phyloP scores from a whole-genome alignment of 2,797 vertebrate species.

The Peromyscus attwateri region DNA sequence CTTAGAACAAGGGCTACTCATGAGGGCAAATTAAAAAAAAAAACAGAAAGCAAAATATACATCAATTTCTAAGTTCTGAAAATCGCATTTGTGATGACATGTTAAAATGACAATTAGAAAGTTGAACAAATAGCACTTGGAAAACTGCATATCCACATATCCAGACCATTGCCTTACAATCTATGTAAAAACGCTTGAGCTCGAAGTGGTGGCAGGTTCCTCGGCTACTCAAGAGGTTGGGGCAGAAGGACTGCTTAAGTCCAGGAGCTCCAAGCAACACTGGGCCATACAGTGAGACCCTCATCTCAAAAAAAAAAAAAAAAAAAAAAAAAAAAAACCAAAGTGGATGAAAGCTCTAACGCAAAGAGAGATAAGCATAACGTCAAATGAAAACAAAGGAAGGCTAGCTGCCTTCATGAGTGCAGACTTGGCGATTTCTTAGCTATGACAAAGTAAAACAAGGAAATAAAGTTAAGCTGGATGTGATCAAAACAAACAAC shows the following conservation, averaged over 20 bases:
- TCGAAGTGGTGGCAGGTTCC: too few relatives aligned
- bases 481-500: background rate
- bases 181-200: background rate
- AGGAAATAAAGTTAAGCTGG: background rate
- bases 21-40: background rate
- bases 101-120: background rate
- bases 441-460: background rate
- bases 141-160: background rate
- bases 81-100: background rate
- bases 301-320: background rate
- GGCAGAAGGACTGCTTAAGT: background rate
- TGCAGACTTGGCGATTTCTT: background rate
- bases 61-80: background rate
- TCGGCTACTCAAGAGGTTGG: background rate
- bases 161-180: background rate
- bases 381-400: background rate
- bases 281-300: background rate
- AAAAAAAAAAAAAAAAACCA: too few relatives aligned
- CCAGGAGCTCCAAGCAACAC: background rate
- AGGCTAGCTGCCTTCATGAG: background rate
- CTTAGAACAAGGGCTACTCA: background rate
- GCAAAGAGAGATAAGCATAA: background rate
- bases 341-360: background rate
- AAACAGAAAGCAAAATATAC: background rate
- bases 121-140: background rate